phyloP scores from a whole-genome alignment of 1,140 invertebrate genomes.

The Goniozus legneri region DNA sequence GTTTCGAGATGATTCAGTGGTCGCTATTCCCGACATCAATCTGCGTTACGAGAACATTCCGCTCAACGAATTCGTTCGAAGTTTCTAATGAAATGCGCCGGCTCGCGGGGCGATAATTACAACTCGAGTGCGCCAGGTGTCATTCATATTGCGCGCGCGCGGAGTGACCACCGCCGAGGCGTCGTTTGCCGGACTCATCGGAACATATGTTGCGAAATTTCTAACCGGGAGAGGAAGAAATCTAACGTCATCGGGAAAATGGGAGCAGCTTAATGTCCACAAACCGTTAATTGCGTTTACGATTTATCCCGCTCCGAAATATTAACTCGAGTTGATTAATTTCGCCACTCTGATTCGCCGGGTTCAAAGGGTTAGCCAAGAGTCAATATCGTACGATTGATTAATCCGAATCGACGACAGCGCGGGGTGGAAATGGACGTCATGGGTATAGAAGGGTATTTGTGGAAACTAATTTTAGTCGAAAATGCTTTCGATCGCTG shows the following conservation, averaged over 20 bases:
- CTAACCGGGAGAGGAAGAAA: neutral
- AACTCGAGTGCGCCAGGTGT: slow-evolving; percentile 18
- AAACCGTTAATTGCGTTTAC: neutral
- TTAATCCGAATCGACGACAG: no score
- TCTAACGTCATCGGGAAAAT: no score
- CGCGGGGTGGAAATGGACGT: no score
- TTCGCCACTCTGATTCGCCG: no score
- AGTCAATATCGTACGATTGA: no score
- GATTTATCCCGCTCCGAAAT: slow-evolving; percentile 5
- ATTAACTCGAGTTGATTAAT: no score
- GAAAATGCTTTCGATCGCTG: slow-evolving; percentile 37
- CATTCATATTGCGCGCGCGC: slow-evolving; percentile 28
- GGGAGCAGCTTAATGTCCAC: neutral
- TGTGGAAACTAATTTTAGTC: no score
- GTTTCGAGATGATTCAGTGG: no score
- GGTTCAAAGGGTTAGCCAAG: no score
- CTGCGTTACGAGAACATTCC: slow-evolving; percentile 8
- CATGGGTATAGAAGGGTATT: no score
- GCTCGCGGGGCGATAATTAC: no score
- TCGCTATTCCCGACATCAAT: neutral
- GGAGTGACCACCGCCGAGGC: neutral
- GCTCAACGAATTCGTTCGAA: slow-evolving; percentile 25
- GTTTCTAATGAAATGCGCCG: slow-evolving; percentile 31
- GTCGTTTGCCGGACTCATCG: neutral
- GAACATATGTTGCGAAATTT: slow-evolving; percentile 6